Percentiles rank a stretch among this genome's conserved stretches.
Evolutionary conservation across 2,797 vertebrate species (phyloP).

Genomic region (Falco columbarius): DNA sequence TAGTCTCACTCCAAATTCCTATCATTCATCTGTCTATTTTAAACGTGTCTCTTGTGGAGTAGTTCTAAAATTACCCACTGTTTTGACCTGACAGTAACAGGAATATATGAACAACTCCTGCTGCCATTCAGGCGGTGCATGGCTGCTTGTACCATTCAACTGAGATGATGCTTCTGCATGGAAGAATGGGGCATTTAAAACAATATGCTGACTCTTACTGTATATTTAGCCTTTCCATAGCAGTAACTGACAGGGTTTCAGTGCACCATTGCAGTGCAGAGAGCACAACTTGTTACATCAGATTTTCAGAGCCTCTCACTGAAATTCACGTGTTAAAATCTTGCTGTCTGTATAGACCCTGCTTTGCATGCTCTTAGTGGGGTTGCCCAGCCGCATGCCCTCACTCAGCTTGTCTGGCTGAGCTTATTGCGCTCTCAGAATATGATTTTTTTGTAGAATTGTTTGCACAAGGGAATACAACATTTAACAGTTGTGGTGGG

Average conservation of each 20-base stretch:
- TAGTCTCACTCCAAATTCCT: conserved; percentile 23
- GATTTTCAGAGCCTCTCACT: background rate
- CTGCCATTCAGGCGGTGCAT: background rate
- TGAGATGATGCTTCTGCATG: background rate
- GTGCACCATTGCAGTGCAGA: background rate
- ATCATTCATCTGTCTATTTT: conserved; percentile 42
- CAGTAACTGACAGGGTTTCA: background rate
- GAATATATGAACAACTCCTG: background rate
- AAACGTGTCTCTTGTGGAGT: background rate
- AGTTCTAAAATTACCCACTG: conserved; percentile 39
- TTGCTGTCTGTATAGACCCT: background rate
- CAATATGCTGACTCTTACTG: background rate
- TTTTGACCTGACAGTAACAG: conserved; percentile 2
- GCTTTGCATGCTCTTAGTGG: background rate
- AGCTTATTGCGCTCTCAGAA: background rate
- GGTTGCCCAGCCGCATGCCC: background rate
- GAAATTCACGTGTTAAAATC: background rate
- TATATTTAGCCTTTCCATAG: background rate
- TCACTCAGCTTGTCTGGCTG: background rate
- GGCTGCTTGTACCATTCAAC: background rate
- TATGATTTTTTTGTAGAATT: background rate
- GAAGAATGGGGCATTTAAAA: background rate
- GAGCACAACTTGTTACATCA: background rate
- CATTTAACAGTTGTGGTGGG: background rate
- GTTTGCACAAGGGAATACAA: background rate